Conservation (phyloP, 2,888 invertebrate species). For the Callosobruchus maculatus region DNA sequence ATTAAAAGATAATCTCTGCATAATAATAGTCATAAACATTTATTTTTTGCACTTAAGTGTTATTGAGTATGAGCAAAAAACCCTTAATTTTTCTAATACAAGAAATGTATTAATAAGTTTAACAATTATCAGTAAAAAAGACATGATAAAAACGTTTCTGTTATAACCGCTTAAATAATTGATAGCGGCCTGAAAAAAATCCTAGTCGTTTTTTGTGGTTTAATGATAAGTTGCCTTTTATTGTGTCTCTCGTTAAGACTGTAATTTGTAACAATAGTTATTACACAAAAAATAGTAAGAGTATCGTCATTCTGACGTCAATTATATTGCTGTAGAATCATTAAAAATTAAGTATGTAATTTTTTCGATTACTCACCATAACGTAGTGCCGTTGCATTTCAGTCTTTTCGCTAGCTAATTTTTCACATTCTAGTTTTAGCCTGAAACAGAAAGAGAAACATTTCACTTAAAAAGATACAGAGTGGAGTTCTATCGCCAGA, state of each 20-base stretch:
- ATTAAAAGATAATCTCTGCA: too few species aligned
- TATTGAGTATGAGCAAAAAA: too few species aligned
- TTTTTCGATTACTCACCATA: conserved; percentile 62
- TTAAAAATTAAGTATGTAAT: conserved; percentile 16
- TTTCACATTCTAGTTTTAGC: conserved; percentile 81
- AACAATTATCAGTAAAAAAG: too few species aligned
- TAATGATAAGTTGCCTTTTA: neutral
- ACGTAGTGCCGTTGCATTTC: conserved; percentile 87
- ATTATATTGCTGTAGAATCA: conserved; percentile 4
- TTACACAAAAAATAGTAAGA: neutral
- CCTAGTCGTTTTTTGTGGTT: neutral
- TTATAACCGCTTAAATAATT: neutral
- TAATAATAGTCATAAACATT: too few species aligned
- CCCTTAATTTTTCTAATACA: too few species aligned
- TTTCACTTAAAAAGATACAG: too few species aligned
- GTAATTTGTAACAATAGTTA: neutral
- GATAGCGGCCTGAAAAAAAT: neutral
- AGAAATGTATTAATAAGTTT: too few species aligned
- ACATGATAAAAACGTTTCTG: neutral
- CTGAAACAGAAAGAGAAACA: conserved; percentile 54
- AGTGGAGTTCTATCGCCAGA: too few species aligned
- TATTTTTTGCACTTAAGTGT: too few species aligned
- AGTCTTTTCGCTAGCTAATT: conserved; percentile 80
- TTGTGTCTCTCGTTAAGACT: neutral
- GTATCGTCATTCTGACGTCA: neutral